A percentile compares a stretch with the other conserved stretches of the same genome.
Evolutionary conservation across 1,140 invertebrate genomes (phyloP).

Genomic region (Onthophagus taurus): DNA sequence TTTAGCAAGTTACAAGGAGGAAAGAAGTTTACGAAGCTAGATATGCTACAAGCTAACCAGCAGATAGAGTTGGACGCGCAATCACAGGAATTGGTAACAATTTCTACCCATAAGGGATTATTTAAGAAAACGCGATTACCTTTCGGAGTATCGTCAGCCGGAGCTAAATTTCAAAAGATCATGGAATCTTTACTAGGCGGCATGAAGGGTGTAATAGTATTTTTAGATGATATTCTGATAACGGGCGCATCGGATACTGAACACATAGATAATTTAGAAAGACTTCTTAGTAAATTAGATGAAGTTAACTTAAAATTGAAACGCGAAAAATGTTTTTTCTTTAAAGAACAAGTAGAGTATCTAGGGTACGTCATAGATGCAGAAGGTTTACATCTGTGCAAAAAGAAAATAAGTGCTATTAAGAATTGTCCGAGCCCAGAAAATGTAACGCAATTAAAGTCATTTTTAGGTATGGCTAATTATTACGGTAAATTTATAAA

Average conservation of each 20-base stretch:
- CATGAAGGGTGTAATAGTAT: slow-evolving; percentile 26
- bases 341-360: slow-evolving; percentile 21
- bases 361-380: slow-evolving; percentile 30
- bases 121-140: slow-evolving; percentile 36
- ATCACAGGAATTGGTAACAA: slow-evolving; percentile 10
- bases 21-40: slow-evolving; percentile 28
- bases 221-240: slow-evolving; percentile 32
- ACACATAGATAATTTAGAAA: no score
- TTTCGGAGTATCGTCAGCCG: slow-evolving; percentile 39
- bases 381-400: background rate
- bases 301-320: no score
- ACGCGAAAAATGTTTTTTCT: slow-evolving; percentile 25
- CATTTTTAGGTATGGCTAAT: slow-evolving; percentile 32
- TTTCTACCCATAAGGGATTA: slow-evolving; percentile 18
- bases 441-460: slow-evolving; percentile 26
- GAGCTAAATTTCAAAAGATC: slow-evolving; percentile 36
- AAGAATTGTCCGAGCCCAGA: slow-evolving; percentile 21
- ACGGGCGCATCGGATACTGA: no score
- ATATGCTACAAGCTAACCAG: slow-evolving; percentile 33
- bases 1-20: slow-evolving; percentile 9
- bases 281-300: no score
- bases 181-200: slow-evolving; percentile 29
- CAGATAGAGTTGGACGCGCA: no score
- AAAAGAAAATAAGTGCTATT: slow-evolving; percentile 23
- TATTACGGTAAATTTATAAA: slow-evolving; percentile 32